phyloP scores from a whole-genome alignment of 2,113 vertebrate species.

The Hassar affinis region DNA sequence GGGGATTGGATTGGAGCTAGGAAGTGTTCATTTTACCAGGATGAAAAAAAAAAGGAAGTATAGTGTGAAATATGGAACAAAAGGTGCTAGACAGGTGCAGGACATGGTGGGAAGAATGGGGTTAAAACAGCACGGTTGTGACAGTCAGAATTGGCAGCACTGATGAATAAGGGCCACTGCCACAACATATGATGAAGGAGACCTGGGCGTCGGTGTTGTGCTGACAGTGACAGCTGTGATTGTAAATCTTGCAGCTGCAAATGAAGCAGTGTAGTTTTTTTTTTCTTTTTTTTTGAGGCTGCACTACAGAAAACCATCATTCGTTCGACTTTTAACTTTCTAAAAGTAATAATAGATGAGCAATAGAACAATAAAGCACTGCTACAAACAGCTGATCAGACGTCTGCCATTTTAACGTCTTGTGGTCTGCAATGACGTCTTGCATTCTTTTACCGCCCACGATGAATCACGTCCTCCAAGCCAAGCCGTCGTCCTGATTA shows the following conservation, averaged over 20 bases:
- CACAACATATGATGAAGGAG: not conserved
- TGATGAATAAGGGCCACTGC: not conserved
- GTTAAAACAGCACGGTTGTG: not conserved
- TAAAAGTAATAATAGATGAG: not conserved
- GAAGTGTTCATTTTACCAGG: no score
- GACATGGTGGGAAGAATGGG: no score
- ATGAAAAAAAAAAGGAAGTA: no score
- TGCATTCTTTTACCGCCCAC: not conserved
- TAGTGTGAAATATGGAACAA: not conserved
- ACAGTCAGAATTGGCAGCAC: not conserved
- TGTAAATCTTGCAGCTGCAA: slow-evolving; percentile 1
- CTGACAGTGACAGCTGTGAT: slow-evolving; percentile 8
- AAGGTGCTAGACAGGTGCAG: not conserved
- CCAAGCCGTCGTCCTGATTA: not conserved
- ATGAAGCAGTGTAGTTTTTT: not conserved
- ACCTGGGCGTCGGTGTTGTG: not conserved
- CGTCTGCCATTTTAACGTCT: not conserved
- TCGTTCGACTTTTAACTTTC: not conserved
- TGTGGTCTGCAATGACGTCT: not conserved
- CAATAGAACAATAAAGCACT: no score
- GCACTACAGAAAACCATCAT: not conserved
- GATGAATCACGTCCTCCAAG: not conserved
- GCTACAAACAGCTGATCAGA: no score
- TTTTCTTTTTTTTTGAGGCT: not conserved
- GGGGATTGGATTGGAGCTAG: no score